Percentiles rank a stretch among this genome's conserved stretches.
Conservation (phyloP, 2,797 vertebrate genomes). For the Phrynocephalus guinanensis region DNA sequence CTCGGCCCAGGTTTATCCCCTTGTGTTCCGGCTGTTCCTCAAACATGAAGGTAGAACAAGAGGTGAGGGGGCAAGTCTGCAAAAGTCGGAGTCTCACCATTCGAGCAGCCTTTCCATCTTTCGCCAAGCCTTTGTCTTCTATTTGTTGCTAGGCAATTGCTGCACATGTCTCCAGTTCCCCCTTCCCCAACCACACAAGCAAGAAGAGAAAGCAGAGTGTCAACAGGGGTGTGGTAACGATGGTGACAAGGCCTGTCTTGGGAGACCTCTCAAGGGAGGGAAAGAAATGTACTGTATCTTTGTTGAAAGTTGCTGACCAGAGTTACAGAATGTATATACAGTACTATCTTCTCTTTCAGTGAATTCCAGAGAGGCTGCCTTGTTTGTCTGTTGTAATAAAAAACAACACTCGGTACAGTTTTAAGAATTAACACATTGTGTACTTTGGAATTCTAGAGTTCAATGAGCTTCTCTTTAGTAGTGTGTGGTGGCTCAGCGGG, state of each 20-base stretch:
- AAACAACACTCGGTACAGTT: neutral
- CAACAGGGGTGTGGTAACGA: slow-evolving; percentile 4
- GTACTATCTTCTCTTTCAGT: neutral
- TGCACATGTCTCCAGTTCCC: neutral
- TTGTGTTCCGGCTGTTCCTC: neutral
- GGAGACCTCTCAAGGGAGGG: neutral
- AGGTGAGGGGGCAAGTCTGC: no score
- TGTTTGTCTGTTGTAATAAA: neutral
- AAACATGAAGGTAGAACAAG: neutral
- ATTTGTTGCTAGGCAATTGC: slow-evolving; percentile 36
- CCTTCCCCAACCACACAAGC: neutral
- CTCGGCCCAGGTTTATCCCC: neutral
- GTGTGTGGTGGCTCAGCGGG: no score
- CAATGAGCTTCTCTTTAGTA: neutral
- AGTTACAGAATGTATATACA: neutral
- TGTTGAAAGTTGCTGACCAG: neutral
- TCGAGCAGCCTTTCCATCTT: neutral
- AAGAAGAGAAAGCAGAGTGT: neutral
- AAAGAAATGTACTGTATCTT: neutral
- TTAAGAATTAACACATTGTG: neutral
- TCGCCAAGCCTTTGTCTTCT: neutral
- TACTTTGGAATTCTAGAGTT: neutral
- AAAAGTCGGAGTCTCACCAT: neutral
- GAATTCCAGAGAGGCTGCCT: neutral
- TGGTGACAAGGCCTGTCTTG: neutral